Conservation (phyloP, 1,140 invertebrate genomes). For the Apis laboriosa region DNA sequence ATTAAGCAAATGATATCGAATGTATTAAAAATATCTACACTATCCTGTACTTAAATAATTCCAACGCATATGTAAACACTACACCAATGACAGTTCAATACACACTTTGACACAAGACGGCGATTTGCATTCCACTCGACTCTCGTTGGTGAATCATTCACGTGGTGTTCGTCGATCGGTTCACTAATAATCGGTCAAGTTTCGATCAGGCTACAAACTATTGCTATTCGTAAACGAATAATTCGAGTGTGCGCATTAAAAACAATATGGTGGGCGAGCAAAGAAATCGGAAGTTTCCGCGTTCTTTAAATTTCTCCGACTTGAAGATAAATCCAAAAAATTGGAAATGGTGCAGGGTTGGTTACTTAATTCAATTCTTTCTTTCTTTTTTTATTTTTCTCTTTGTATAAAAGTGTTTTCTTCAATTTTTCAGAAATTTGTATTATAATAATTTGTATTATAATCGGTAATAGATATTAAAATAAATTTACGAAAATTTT, state of each 20-base stretch:
- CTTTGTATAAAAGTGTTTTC: background rate
- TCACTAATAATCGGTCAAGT: background rate
- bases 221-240: background rate
- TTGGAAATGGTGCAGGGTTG: slow-evolving; percentile 69
- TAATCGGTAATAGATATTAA: no score
- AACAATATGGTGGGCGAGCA: slow-evolving; percentile 62
- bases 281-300: slow-evolving; percentile 68
- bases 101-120: background rate
- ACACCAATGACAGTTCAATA: no score
- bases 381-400: no score
- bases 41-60: no score
- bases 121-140: background rate
- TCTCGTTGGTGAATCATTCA: slow-evolving; percentile 14
- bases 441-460: no score
- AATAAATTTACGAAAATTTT: no score
- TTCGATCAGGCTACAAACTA: background rate
- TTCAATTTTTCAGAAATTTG: background rate
- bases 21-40: no score
- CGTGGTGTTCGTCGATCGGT: background rate
- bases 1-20: no score
- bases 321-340: slow-evolving; percentile 68
- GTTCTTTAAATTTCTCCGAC: slow-evolving; percentile 61
- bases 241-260: background rate
- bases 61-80: no score
- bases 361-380: slow-evolving; percentile 24